Base-by-base conservation (phyloP, 2,797 vertebrate genomes). In the Limnodromus scolopaceus region DNA sequence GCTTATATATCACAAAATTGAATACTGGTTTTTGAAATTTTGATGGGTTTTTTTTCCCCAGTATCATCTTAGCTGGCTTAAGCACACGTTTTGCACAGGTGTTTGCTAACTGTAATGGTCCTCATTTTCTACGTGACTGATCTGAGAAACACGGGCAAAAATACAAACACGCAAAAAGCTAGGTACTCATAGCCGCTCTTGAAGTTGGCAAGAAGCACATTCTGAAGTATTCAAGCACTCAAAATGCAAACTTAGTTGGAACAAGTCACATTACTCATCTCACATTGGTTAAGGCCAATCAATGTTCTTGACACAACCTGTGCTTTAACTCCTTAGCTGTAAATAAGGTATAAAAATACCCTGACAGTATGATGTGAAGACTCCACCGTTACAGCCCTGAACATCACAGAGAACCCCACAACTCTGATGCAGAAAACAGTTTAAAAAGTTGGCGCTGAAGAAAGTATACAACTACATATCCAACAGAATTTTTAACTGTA, bases 121-220 rank as follows among this genome's bases (percentile, higher is more conserved):
- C 58, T 92, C 39, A 54, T 93, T 92, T 95, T 89, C 85, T 63
- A 92, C 19, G 78, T 72, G 64, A 89, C 64, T 92, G 58, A 75
- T 58, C 69, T 80, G 39, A 72, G 74, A 75, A 86, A 68, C 25
- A 39, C 39, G n/a, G 49, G 58, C 53, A 71, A 89, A 86, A 80
- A n/a, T 20, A 46, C 16, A 75, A 49, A 45, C 54, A 45, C 13
- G 30, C 7, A 71, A 63, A 68, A 66, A 55, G 5, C 14, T 5
- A 46, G 16, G 57, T 16, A 54, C 46, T 74, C 19, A 17, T 2
- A 20, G 49, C 43, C 28, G 39, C 82, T 48, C 57, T 3, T 36
- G 23, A 38, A 13, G 8, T 2, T 71, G 69, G 30, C 46, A 41
- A 85, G 61, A 24, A 41, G 45, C 32, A 58, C 5, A 12, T n/a